phyloP scores from a whole-genome alignment of 1,140 invertebrate genomes.

The Drosophila subpulchrella region DNA sequence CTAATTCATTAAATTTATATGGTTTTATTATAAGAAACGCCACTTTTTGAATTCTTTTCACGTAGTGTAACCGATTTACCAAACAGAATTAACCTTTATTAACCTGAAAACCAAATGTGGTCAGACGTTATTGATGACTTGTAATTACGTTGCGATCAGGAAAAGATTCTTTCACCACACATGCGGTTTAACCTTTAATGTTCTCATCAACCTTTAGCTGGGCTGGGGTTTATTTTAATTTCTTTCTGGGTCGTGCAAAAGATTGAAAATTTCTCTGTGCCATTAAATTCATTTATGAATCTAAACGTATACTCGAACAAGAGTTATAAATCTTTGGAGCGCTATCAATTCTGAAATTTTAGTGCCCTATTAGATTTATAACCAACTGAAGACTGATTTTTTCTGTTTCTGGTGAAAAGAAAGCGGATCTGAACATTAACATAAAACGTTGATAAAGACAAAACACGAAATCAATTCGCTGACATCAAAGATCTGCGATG shows the following conservation, averaged over 20 bases:
- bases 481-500: conserved; percentile 29
- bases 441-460: conserved; percentile 47
- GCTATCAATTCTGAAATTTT: conserved; percentile 9
- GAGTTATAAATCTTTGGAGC: conserved; percentile 12
- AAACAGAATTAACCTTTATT: conserved; percentile 40
- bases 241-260: conserved; percentile 14
- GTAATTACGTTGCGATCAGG: conserved; percentile 1
- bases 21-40: background rate
- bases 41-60: background rate
- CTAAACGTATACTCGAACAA: background rate
- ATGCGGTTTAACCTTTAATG: conserved; percentile 39
- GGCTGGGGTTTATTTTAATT: background rate
- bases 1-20: background rate
- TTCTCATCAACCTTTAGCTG: conserved; percentile 26
- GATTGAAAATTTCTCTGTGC: conserved; percentile 25
- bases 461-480: conserved; percentile 19
- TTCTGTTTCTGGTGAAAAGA: conserved; percentile 24
- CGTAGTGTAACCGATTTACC: background rate
- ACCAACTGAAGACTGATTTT: background rate
- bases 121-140: conserved; percentile 12
- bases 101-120: conserved; percentile 17
- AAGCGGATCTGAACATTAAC: conserved; percentile 40
- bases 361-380: conserved; percentile 23
- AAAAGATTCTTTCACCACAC: conserved; percentile 10
- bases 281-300: conserved; percentile 18